A percentile compares a stretch with the other conserved stretches of the same genome.
These are phyloP conservation scores for Drosophila neotestacea DNA, from an alignment of 2,888 invertebrate species.

Conservation along the genomic window DNA sequence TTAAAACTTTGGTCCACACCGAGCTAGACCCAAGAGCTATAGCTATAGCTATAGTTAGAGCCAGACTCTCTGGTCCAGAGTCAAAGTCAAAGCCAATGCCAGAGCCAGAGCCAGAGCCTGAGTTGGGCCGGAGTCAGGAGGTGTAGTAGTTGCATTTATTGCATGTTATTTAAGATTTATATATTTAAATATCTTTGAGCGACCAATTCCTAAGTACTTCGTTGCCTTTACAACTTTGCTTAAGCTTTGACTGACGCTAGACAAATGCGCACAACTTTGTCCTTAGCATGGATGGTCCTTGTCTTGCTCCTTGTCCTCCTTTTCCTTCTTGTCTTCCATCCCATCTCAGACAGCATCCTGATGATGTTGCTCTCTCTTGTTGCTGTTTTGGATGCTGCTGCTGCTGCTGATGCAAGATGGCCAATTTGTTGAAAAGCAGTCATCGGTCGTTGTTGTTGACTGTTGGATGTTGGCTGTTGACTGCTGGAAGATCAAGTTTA, in stretches of 20 bases:
- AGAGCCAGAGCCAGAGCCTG: too few species aligned
- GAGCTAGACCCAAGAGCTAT: background rate
- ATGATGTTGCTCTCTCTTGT: conserved; percentile 13
- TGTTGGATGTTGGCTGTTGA: background rate
- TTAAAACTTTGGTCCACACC: conserved; percentile 63
- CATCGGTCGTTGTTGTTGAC: background rate
- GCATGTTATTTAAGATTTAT: conserved; percentile 80
- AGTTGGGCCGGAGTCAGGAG: background rate
- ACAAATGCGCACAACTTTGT: conserved; percentile 72
- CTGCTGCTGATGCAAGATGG: conserved; percentile 22
- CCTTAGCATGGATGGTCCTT: conserved; percentile 41
- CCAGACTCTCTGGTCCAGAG: too few species aligned
- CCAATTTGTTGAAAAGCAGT: conserved; percentile 49
- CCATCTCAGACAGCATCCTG: conserved; percentile 9
- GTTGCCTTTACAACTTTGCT: conserved; percentile 66
- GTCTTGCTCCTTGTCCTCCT: conserved; percentile 8
- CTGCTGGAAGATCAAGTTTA: conserved; percentile 72
- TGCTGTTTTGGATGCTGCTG: background rate
- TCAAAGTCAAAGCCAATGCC: too few species aligned
- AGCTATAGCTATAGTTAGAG: background rate
- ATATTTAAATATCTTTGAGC: conserved; percentile 76
- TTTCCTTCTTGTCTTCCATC: background rate
- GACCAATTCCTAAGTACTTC: conserved; percentile 72
- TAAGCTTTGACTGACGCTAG: conserved; percentile 75
- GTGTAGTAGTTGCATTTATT: conserved; percentile 66